Base-by-base conservation (phyloP, 2,797 vertebrate genomes). In the Apogon talboti region DNA sequence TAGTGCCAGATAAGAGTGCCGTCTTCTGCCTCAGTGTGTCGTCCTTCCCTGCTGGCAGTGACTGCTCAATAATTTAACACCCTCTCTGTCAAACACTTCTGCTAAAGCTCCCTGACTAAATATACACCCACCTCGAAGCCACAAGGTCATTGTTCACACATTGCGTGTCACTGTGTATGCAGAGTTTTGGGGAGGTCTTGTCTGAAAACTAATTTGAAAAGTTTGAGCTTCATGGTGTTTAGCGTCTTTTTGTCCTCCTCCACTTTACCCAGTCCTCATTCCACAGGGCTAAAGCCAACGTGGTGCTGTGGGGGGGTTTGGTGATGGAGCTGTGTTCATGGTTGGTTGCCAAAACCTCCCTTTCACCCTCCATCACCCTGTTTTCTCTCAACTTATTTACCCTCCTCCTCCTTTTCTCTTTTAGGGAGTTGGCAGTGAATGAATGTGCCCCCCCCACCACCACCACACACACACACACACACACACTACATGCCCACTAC, bases 1-100 rank as follows among this genome's bases (percentile, higher is more conserved):
- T 72, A 65, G 67, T 0, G 0, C n/a, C 61, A 76, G 75, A 84
- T 84, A 83, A 85, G 65, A 68, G 43, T 7, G 48, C 38, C 72
- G 71, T 64, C 79, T 57, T 72, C 49, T 74, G 57, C 64, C 74
- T 73, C 60, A 52, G 72, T 49, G 60, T 78, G 73, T 52, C 30
- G 50, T 79, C 65, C 78, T 64, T 76, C 61, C 76, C 68, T 70
- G 70, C 76, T 72, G 56, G 68, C 74, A 69, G 64, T n/a, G 44
- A 54, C 66, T 73, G 70, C 80, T 88, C 55, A 86, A 89, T 87
- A 84, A 88, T 87, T 85, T 68, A 84, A 74, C 63, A 69, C 52
- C 58, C 35, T 52, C 42, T 54, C 83, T 77, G 82, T 87, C 70
- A 66, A 76, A 76, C 71, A 50, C 65, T 73, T 54, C 65, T 63